Evolutionary conservation across 1,140 invertebrate genomes (phyloP).

Genomic region (Drosophila insularis): DNA sequence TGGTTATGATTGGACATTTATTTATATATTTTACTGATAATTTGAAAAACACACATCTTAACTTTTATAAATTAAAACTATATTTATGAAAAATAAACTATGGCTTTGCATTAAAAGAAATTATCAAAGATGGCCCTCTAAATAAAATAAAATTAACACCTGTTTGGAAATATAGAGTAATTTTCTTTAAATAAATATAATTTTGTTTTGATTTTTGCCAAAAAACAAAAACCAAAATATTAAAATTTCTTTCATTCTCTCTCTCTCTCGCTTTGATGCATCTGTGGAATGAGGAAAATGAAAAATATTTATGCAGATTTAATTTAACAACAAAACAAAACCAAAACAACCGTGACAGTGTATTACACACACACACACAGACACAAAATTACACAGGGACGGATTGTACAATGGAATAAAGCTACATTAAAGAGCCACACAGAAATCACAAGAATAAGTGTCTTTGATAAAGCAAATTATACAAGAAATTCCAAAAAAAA

Average conservation of each 20-base stretch:
- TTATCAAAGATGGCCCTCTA: too few relatives aligned
- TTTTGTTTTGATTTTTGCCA: background rate
- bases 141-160: too few relatives aligned
- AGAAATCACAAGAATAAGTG: too few relatives aligned
- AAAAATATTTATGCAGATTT: slow-evolving; percentile 51
- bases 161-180: background rate
- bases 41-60: too few relatives aligned
- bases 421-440: too few relatives aligned
- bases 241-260: background rate
- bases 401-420: background rate
- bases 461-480: too few relatives aligned
- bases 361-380: slow-evolving; percentile 18
- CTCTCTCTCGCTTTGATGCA: background rate
- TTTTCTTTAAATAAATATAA: slow-evolving; percentile 1
- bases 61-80: too few relatives aligned
- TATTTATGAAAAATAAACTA: too few relatives aligned
- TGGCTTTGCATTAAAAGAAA: too few relatives aligned
- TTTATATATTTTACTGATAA: too few relatives aligned
- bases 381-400: slow-evolving; percentile 3
- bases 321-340: slow-evolving; percentile 38
- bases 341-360: slow-evolving; percentile 38
- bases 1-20: too few relatives aligned
- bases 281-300: slow-evolving; percentile 17
- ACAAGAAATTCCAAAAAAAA: too few relatives aligned
- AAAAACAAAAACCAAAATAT: background rate